Percentiles rank a stretch among this genome's conserved stretches.
phyloP scores from a whole-genome alignment of 2,113 vertebrate genomes.

The Hippocampus zosterae region DNA sequence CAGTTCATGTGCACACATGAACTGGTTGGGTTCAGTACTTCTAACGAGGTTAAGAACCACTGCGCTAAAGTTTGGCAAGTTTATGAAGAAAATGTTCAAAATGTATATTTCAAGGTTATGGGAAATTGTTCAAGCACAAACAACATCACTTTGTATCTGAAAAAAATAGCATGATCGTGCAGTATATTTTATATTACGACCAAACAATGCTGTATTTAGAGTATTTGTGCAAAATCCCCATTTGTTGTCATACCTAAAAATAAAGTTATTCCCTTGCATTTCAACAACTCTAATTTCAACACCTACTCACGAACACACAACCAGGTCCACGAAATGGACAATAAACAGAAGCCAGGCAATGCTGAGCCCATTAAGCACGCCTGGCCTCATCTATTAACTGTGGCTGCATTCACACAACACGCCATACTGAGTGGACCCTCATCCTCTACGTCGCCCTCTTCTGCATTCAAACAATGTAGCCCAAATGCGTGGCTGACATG shows the following conservation, averaged over 20 bases:
- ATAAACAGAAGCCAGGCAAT: slow-evolving; percentile 29
- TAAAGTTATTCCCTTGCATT: slow-evolving; percentile 1
- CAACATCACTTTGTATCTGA: no score
- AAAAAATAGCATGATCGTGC: no score
- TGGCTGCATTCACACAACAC: slow-evolving; percentile 27
- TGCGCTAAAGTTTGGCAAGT: no score
- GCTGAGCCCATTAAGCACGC: slow-evolving; percentile 5
- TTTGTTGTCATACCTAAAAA: not conserved
- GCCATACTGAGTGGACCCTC: slow-evolving; percentile 15
- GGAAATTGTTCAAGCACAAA: no score
- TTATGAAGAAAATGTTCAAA: no score
- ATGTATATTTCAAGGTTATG: no score
- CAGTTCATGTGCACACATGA: no score
- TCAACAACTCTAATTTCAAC: not conserved
- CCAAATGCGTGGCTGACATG: slow-evolving; percentile 30
- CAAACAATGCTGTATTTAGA: not conserved
- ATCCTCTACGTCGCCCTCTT: not conserved
- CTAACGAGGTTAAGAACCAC: no score
- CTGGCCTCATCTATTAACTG: slow-evolving; percentile 15
- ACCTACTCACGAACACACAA: slow-evolving; percentile 10
- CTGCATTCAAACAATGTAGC: slow-evolving; percentile 35
- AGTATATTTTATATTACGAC: no score
- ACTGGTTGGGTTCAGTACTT: no score
- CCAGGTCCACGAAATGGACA: slow-evolving; percentile 11
- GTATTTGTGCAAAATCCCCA: not conserved